These are phyloP conservation scores for Drosophila mauritiana DNA, from an alignment of 1,140 invertebrate genomes.

Conservation along the genomic window DNA sequence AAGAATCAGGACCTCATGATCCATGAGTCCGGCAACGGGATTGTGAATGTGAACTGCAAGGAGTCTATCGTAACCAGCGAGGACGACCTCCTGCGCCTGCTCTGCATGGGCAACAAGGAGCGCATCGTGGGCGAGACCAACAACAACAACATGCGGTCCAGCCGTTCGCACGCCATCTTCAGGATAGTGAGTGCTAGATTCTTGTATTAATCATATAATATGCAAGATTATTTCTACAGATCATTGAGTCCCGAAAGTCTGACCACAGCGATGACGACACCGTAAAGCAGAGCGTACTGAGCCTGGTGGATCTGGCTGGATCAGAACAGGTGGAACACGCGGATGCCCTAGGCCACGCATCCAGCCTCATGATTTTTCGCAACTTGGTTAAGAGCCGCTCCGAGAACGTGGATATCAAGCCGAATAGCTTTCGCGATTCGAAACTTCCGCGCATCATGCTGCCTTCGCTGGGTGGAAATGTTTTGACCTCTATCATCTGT, in stretches of 20 bases:
- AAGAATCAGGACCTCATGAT: conserved; percentile 87
- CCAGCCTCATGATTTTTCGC: conserved; percentile 40
- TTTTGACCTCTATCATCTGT: conserved; percentile 94
- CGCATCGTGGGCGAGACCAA: conserved; percentile 88
- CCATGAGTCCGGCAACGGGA: conserved; percentile 87
- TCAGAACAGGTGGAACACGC: conserved; percentile 91
- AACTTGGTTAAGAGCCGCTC: conserved; percentile 92
- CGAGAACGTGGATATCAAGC: conserved; percentile 86
- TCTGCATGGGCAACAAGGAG: conserved; percentile 85
- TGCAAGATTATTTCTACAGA: conserved; percentile 73
- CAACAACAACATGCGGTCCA: conserved; percentile 91
- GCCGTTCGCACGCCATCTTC: conserved; percentile 92
- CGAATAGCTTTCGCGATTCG: conserved; percentile 92
- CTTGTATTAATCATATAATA: too few species aligned
- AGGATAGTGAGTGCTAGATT: conserved; percentile 85
- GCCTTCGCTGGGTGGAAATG: conserved; percentile 93
- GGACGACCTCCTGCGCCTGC: neutral
- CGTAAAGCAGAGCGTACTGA: conserved; percentile 89
- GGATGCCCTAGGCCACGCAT: conserved; percentile 83
- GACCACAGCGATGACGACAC: conserved; percentile 85
- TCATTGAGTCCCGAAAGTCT: conserved; percentile 86
- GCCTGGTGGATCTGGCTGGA: conserved; percentile 94
- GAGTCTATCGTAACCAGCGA: conserved; percentile 85
- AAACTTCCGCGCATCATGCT: conserved; percentile 94
- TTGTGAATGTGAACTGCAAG: conserved; percentile 87